Evolutionary conservation across 2,888 invertebrate genomes (phyloP), one percentile per base, ranked within the genome.

Genomic region (Halictus ligatus): DNA sequence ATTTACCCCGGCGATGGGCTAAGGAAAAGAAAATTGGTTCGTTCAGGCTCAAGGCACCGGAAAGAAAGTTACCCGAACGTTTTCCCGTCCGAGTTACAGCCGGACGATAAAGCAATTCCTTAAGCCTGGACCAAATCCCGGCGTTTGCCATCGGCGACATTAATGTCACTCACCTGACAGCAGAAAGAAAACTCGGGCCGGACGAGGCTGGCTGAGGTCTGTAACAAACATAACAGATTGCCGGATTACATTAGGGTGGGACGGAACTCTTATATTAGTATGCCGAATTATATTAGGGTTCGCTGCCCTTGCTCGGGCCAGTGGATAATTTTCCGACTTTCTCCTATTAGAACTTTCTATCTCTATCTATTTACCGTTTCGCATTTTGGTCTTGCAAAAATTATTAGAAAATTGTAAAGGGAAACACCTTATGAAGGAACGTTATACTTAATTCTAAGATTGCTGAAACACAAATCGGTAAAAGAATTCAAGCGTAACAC

Each of bases 161-260:
- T 79, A 84, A 86, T 46, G 74, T 76, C 81, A 90, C 90, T 90
- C 83, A 90, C 90, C 90, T 83, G 79, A 87, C 84, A 72, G 82
- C 78, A 40, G 78, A 78, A 81, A 86, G 75, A 74, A 80, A 79
- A 86, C 75, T 87, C 83, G 87, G 83, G 67, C 77, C 76, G 89
- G 80, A 83, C 89, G 83, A 81, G 85, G 87, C 83, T 83, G 84
- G 78, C 80, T 76, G 81, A 81, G 83, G 87, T 90, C 90, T 90
- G 90, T 60, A 90, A 90, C 90, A 89, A n/a, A 84, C 35, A 75
- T n/a, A 79, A 80, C 67, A 76, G 48, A 72, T 79, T 58, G 40
- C 54, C 58, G 67, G 73, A 76, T 85, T 86, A 86, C 58, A 58
- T 78, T 72, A 67, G 58, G 21, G n/a, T 8, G 15, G 73, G 35